These are phyloP conservation scores for Odontamblyopus rebecca DNA, from an alignment of 2,797 vertebrate species.

Conservation along the genomic window DNA sequence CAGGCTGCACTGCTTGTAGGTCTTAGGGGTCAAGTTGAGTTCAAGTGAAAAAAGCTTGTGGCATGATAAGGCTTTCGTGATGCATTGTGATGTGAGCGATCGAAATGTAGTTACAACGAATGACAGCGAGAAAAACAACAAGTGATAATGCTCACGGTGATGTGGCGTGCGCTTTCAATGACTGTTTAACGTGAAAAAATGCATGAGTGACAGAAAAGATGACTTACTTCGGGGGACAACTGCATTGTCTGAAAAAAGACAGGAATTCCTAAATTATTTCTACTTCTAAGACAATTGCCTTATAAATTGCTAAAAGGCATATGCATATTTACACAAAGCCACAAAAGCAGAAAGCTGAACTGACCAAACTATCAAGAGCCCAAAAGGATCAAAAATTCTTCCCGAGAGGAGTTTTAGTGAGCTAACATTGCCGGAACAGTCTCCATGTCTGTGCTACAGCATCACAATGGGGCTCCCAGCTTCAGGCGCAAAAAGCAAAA, in stretches of 20 bases:
- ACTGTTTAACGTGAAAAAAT: constrained; percentile 10
- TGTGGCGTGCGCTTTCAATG: constrained; percentile 25
- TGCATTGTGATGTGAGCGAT: constrained; percentile 41
- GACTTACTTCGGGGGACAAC: constrained; percentile 25
- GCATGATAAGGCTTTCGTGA: constrained; percentile 41
- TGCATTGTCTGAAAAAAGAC: constrained; percentile 14
- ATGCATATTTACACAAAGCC: constrained; percentile 33
- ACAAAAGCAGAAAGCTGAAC: constrained; percentile 38
- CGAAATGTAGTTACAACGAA: constrained; percentile 17
- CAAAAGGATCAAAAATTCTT: constrained; percentile 47
- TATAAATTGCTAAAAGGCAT: neutral
- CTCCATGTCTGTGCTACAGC: constrained; percentile 41
- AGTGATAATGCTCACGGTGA: constrained; percentile 46
- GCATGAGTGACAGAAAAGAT: constrained; percentile 14
- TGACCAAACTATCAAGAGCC: constrained; percentile 45
- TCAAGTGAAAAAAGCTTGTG: constrained; percentile 39
- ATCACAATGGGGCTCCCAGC: constrained; percentile 39
- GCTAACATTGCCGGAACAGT: constrained; percentile 55
- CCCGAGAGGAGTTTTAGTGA: constrained; percentile 47
- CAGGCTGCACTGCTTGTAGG: constrained; percentile 36
- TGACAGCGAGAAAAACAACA: constrained; percentile 19
- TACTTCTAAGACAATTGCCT: constrained; percentile 11
- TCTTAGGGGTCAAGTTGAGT: constrained; percentile 50
- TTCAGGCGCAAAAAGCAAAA: constrained; percentile 51
- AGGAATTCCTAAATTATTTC: constrained; percentile 18